Evolutionary conservation across 2,113 vertebrate genomes (phyloP), one percentile per base, ranked within the genome.

Genomic region (Furnarius figulus): DNA sequence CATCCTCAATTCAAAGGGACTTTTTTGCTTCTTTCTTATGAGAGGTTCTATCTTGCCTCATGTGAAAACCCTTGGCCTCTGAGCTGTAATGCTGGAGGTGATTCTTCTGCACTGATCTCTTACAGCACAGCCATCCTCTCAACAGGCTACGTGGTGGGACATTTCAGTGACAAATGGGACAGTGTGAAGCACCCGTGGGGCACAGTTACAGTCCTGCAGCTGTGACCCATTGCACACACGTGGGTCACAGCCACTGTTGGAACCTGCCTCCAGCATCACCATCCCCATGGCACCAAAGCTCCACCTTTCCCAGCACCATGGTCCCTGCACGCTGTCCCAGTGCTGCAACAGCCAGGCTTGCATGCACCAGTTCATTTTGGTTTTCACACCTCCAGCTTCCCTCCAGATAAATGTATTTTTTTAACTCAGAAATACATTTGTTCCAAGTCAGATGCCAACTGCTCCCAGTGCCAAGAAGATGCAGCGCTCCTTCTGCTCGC

Each of bases 401-500:
- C 72, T 93, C 68, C 82, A 78, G 90, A 96, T 90, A 90, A 63
- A 55, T 88, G 74, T 50, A 10, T 74, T 85, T 92, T 88, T 85
- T 94, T 71, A 76, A 92, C 85, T 84, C 83, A 81, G 65, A 74
- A 92, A 52, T 50, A 33, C 70, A 90, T 87, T 89, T 30, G 28
- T 79, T 91, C 80, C 80, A 63, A 94, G 62, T 89, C 12, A 20
- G 89, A 83, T 94, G 88, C 93, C 86, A 95, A 62, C 85, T 56
- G 72, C 53, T 84, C 37, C 47, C 78, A 15, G 80, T 72, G 95
- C 95, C 93, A 97, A 76, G 91, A 87, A 96, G 96, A 95, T 96
- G 84, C 77, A 42, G 70, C 1, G 46, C 63, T 93, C 86, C 93
- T 96, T 91, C 93, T 92, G 77, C 86, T 94, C 70, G 3, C 67